Evolutionary conservation across 2,113 vertebrate species (phyloP).

Genomic region (Recurvirostra avosetta): DNA sequence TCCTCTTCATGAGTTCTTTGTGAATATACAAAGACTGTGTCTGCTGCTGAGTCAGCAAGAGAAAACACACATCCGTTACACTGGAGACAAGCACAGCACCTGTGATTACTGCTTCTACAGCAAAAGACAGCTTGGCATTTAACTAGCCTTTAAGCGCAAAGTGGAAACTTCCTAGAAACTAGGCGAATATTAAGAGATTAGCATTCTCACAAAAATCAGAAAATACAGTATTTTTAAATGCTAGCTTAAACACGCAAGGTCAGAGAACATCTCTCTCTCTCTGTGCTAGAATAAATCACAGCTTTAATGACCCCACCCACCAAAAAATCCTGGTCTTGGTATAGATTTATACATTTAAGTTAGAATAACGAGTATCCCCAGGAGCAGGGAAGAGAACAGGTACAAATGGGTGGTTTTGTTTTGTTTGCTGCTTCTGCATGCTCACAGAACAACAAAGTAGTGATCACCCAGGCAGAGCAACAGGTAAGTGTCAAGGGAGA

Average conservation of each 20-base stretch:
- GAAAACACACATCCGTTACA: constrained; percentile 80
- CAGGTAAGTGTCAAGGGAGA: not conserved
- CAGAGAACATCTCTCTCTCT: not conserved
- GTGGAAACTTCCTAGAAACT: not conserved
- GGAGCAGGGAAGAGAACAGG: not conserved
- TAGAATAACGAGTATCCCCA: not conserved
- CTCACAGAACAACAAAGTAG: not conserved
- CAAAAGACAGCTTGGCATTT: not conserved
- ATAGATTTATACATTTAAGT: not conserved
- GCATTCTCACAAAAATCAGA: not conserved
- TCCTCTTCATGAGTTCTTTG: constrained; percentile 99
- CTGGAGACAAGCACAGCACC: not conserved
- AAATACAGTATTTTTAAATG: not conserved
- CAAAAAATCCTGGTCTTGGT: not conserved
- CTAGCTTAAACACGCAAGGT: not conserved
- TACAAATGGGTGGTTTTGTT: not conserved
- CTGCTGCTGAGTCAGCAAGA: constrained; percentile 83
- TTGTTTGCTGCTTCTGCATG: not conserved
- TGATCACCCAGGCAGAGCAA: not conserved
- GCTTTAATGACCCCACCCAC: not conserved
- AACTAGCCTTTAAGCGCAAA: not conserved
- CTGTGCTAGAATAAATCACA: not conserved
- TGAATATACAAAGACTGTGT: constrained; percentile 89
- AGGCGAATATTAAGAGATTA: not conserved
- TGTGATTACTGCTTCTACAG: constrained; percentile 43